Evolutionary conservation across 2,888 invertebrate species (phyloP), one percentile per base, ranked within the genome.

Genomic region (Microctonus aethiopoides): DNA sequence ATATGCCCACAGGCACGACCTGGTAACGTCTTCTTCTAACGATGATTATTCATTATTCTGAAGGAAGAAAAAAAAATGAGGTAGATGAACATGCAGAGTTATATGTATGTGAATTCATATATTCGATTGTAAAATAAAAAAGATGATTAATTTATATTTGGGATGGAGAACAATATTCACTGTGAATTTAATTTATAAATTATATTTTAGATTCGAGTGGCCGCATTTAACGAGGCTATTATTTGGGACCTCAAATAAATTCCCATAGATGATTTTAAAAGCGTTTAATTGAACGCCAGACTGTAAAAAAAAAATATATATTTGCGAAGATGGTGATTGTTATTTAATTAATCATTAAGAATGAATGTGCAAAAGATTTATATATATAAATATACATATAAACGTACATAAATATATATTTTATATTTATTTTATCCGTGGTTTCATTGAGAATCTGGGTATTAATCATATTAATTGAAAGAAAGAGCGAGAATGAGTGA

Each of bases 1-100:
- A 83, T 84, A 68, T 93, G 93, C 83, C 84, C 80, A 34, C 84
- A 84, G 74, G 84, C 74, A 70, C 86, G 77, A 77, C 80, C 81
- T 16, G 77, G 77, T 26, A 83, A 80, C 63, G 74, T 82, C 62
- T 83, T 82, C 74, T 73, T 75, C 71, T 79, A 66, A 72, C 32
- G 61, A 26, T 1, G 4, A 68, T 51, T 34, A 57, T 20, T 22
- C 39, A 32, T 61, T n/a, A n/a, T n/a, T n/a, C n/a, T 32, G 16
- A 39, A 41, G 16, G 54, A 41, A 11, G 46, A 7, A 22, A 60
- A 20, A 67, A 65, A 70, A 61, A 62, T 24, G 56, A 52, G 65
- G 67, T n/a, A 66, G 39, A 68, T 9, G 34, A 52, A 52, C 39
- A 63, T 64, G 16, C 16, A 20, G 46, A 46, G 16, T 34, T 63